These are phyloP conservation scores for Myxocyprinus asiaticus DNA, from an alignment of 2,113 vertebrate genomes.

Conservation along the genomic window DNA sequence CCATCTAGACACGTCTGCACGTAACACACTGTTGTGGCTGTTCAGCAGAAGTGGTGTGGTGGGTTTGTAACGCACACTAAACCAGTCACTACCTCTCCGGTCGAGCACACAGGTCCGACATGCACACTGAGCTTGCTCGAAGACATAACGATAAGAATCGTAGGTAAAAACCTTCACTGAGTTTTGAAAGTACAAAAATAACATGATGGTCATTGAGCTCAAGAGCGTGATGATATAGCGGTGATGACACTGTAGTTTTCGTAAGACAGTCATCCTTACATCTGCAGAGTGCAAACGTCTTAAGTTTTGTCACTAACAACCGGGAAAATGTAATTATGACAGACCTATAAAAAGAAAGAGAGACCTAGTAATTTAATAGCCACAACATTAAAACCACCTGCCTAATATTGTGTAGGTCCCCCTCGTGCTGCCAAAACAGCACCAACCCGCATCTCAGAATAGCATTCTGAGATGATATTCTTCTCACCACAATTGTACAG, in stretches of 20 bases:
- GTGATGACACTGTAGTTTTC: too few species aligned
- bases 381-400: too few species aligned
- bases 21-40: not conserved
- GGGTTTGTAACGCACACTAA: not conserved
- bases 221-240: not conserved
- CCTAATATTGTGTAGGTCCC: too few species aligned
- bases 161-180: not conserved
- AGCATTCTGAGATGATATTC: too few species aligned
- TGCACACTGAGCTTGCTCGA: not conserved
- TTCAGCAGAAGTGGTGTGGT: not conserved
- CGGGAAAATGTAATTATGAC: not conserved
- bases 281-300: not conserved
- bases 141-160: not conserved
- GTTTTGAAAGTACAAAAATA: not conserved
- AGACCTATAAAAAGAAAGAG: slow-evolving; percentile 1
- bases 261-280: not conserved
- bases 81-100: not conserved
- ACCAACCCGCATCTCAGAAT: too few species aligned
- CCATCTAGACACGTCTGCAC: not conserved
- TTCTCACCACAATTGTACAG: too few species aligned
- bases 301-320: not conserved
- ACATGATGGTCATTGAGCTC: not conserved
- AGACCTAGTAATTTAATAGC: too few species aligned
- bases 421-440: too few species aligned
- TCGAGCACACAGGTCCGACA: not conserved